Evolutionary conservation across 2,888 invertebrate species (phyloP), one percentile per base, ranked within the genome.

Genomic region (Pasiphila rectangulata): DNA sequence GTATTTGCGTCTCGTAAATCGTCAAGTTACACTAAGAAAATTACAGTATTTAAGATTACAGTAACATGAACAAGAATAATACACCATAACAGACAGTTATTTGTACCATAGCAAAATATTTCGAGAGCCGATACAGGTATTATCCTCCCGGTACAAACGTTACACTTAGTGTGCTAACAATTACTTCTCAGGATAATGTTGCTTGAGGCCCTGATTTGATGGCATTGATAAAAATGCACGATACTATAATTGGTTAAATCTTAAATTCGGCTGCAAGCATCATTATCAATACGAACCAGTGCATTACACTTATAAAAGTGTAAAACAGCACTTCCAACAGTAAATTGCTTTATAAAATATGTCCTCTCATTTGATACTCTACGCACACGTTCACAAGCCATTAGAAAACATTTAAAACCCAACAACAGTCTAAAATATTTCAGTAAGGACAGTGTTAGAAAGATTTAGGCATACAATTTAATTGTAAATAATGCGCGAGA

Each of bases 41-140:
- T 82, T 84, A 84, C 79, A 82, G 76, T 83, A 54, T 69, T 79
- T 82, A 83, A 83, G 80, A 84, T 83, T 86, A 88, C 81, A 85
- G 79, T 86, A 86, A 87, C 85, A 83, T 84, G 85, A 86, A 88
- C 85, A 84, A 85, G 83, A 83, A 71, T 73, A 73, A 72, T 76
- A 79, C 75, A 79, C 72, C 64, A 66, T 79, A 79, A 80, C 76
- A 76, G 71, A 80, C 73, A 57, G 55, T 63, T 64, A 63, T 61
- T 72, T 70, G 75, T 74, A 73, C 72, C 75, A 78, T 70, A 75
- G 77, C 74, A 73, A 73, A 67, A 66, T 72, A 72, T 65, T 61
- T 66, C 56, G 59, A 59, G 63, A 64, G 65, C 61, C 59, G 62
- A 61, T 65, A 66, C 54, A 61, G 56, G 55, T 59, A 55, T 47